Conservation (phyloP, 2,797 vertebrate species). For the Smutsia temminckii region DNA sequence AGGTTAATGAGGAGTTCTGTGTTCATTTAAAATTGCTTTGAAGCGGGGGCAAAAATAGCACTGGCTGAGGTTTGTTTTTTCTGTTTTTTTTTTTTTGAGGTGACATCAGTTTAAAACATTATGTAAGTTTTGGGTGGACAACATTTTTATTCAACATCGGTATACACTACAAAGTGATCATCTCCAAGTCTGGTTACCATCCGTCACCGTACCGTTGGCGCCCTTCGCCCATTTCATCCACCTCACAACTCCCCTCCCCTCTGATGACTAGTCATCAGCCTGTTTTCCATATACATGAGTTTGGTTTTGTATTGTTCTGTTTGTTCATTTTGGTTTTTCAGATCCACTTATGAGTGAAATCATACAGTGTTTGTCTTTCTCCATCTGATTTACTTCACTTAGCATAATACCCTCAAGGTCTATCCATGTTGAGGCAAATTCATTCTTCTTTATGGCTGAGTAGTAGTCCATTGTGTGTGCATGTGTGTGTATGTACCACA, state of each 20-base stretch:
- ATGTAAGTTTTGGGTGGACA: not conserved
- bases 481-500: not conserved
- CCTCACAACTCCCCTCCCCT: not conserved
- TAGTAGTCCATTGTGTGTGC: not conserved
- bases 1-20: slow-evolving; percentile 45
- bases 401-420: not conserved
- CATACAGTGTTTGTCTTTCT: not conserved
- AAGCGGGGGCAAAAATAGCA: not conserved
- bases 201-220: not conserved
- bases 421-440: not conserved
- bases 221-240: not conserved
- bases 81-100: not conserved
- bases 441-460: not conserved
- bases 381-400: not conserved
- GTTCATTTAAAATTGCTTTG: slow-evolving; percentile 54
- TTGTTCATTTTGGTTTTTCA: not conserved
- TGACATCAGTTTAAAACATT: not conserved
- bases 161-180: not conserved
- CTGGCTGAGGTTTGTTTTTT: not conserved
- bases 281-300: not conserved
- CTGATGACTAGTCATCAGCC: not conserved
- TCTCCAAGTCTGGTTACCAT: not conserved
- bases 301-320: not conserved
- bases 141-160: not conserved
- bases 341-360: not conserved